These are phyloP conservation scores for Thamnaconus septentrionalis DNA, from an alignment of 2,113 vertebrate genomes.

Conservation along the genomic window DNA sequence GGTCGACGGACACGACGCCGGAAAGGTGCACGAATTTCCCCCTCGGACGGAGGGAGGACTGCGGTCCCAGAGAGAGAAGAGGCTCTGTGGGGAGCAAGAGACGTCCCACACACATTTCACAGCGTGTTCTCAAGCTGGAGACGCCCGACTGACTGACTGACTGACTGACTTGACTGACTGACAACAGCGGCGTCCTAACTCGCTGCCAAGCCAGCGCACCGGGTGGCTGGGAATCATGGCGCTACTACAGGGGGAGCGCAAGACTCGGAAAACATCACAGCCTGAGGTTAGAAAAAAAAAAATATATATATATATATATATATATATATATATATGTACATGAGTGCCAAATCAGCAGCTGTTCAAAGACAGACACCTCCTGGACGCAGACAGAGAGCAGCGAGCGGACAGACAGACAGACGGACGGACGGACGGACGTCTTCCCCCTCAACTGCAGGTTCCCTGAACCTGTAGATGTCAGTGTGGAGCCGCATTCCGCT, in stretches of 20 bases:
- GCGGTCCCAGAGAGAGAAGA: background rate
- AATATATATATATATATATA: too few species aligned
- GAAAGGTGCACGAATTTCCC: too few species aligned
- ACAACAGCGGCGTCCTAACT: too few species aligned
- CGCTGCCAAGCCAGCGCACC: constrained; percentile 25
- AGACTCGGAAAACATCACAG: background rate
- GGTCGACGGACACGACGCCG: too few species aligned
- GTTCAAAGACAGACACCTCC: background rate
- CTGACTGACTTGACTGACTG: too few species aligned
- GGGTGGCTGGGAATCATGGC: constrained; percentile 30
- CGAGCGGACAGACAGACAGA: too few species aligned
- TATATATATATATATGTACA: too few species aligned
- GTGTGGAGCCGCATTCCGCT: constrained; percentile 68
- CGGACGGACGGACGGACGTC: too few species aligned
- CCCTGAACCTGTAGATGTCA: constrained; percentile 82
- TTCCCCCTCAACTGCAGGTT: constrained; percentile 47
- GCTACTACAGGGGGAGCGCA: constrained; percentile 28
- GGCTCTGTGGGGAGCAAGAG: constrained; percentile 44
- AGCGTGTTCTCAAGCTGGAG: constrained; percentile 45
- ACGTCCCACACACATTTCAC: constrained; percentile 52
- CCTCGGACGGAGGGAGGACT: too few species aligned
- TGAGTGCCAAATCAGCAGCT: background rate
- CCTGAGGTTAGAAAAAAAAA: background rate
- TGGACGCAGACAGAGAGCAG: background rate
- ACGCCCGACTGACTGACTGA: too few species aligned